Conservation (phyloP, 2,113 vertebrate species). For the Fulica atra region DNA sequence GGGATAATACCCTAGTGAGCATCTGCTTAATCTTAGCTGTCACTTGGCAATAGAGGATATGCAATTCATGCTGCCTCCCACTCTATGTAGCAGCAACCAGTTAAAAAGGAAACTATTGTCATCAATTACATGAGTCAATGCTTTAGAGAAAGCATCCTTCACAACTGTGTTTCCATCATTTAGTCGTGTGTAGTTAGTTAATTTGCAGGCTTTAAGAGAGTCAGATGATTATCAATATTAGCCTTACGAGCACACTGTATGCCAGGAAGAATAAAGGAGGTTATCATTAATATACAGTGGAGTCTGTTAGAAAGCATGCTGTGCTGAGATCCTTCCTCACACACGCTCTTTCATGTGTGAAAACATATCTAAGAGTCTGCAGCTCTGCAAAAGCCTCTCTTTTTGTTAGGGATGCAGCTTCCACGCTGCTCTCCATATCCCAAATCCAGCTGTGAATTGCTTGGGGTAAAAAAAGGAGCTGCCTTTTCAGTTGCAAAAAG, state of each 20-base stretch:
- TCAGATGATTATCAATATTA: not conserved
- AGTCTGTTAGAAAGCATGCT: not conserved
- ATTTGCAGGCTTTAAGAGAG: slow-evolving; percentile 28
- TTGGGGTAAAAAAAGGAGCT: accelerated
- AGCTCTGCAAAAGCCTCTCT: not conserved
- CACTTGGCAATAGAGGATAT: slow-evolving; percentile 34
- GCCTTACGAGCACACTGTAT: not conserved
- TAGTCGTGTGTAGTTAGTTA: slow-evolving; percentile 3
- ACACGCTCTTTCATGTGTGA: accelerated
- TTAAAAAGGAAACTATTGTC: slow-evolving; percentile 11
- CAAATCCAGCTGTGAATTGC: not conserved
- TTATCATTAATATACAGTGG: not conserved
- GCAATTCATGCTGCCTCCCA: not conserved
- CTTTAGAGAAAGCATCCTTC: slow-evolving; percentile 19
- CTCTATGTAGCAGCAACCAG: not conserved
- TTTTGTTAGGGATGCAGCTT: not conserved
- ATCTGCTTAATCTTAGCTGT: slow-evolving; percentile 57
- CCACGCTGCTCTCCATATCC: not conserved
- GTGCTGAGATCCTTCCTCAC: not conserved
- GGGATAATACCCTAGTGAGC: slow-evolving; percentile 14
- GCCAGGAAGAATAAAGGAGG: not conserved
- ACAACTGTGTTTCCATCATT: not conserved
- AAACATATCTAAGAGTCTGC: not conserved
- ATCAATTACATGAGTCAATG: not conserved
- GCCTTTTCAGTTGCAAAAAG: not conserved